A percentile compares a stretch with the other conserved stretches of the same genome.
Conservation (phyloP, 2,113 vertebrate genomes). For the Brachypteracias leptosomus region DNA sequence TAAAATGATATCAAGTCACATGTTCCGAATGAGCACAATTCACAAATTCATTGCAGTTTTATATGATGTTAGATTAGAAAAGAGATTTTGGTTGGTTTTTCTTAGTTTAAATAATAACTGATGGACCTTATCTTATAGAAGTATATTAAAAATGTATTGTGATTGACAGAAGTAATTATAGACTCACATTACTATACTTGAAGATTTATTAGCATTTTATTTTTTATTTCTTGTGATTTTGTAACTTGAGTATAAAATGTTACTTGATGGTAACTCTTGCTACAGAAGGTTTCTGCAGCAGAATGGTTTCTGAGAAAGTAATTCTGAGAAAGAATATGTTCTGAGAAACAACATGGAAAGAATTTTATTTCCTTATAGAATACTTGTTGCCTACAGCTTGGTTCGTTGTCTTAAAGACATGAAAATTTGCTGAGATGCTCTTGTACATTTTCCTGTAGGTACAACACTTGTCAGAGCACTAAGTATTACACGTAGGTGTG, state of each 20-base stretch:
- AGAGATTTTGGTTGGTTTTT: background rate
- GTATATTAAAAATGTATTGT: background rate
- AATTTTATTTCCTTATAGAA: background rate
- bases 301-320: background rate
- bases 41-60: background rate
- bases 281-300: background rate
- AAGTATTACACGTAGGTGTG: too few relatives aligned
- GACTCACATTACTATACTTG: accelerated
- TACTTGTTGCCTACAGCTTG: background rate
- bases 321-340: too few relatives aligned
- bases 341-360: background rate
- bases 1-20: background rate
- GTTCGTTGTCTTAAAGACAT: background rate
- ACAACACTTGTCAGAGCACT: too few relatives aligned
- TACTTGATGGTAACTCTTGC: background rate
- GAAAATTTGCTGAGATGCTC: background rate
- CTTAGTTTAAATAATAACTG: background rate
- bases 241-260: background rate
- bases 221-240: background rate
- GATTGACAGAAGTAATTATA: background rate
- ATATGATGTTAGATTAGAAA: background rate
- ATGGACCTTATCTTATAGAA: background rate
- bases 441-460: background rate
- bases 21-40: background rate
- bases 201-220: background rate